These are phyloP conservation scores for Tineola bisselliella DNA, from an alignment of 2,888 invertebrate species.

Conservation along the genomic window DNA sequence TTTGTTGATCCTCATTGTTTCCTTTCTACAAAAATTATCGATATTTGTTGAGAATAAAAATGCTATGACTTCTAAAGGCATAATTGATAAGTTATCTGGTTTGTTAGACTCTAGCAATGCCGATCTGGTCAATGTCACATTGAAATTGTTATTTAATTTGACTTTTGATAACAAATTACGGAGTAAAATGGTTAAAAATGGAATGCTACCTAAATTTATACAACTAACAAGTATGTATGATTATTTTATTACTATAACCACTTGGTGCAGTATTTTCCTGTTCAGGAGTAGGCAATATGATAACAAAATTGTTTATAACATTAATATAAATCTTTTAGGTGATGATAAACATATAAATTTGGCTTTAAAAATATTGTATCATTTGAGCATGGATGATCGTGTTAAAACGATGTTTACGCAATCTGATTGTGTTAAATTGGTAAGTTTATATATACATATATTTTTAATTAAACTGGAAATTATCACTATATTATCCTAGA, in stretches of 20 bases:
- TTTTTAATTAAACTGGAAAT: no score
- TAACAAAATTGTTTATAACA: background rate
- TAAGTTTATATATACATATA: no score
- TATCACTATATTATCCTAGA: no score
- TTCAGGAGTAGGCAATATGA: background rate
- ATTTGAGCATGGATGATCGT: slow-evolving; percentile 94
- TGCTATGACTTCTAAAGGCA: slow-evolving; percentile 83
- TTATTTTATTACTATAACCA: background rate
- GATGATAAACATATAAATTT: slow-evolving; percentile 82
- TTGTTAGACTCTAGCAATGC: slow-evolving; percentile 75
- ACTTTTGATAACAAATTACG: slow-evolving; percentile 92
- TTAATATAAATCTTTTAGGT: slow-evolving; percentile 48
- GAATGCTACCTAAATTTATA: slow-evolving; percentile 89
- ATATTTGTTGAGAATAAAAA: slow-evolving; percentile 95
- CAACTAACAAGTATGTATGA: slow-evolving; percentile 78
- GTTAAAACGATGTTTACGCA: slow-evolving; percentile 93
- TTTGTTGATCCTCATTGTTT: slow-evolving; percentile 87
- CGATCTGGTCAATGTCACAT: slow-evolving; percentile 82
- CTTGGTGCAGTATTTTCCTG: no score
- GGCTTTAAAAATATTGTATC: slow-evolving; percentile 86
- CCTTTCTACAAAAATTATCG: slow-evolving; percentile 94
- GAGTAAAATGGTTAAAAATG: slow-evolving; percentile 88
- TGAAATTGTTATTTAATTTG: slow-evolving; percentile 92
- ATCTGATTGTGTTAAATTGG: slow-evolving; percentile 91
- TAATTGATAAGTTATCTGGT: slow-evolving; percentile 85